These are phyloP conservation scores for Turnix velox DNA, from an alignment of 2,113 vertebrate species.

Conservation along the genomic window DNA sequence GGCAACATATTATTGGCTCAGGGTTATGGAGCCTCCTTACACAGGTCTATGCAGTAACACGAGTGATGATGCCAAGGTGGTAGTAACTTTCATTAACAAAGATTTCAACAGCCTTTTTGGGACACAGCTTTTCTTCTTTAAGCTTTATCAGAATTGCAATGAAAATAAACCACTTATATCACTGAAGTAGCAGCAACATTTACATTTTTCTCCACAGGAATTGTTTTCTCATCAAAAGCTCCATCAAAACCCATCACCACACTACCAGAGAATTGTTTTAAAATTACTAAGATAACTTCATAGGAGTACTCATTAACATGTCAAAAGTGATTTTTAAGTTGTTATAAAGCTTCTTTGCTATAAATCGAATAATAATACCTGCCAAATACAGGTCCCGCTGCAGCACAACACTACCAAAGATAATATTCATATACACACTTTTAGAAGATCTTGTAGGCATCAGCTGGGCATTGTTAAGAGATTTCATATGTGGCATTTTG, in stretches of 20 bases:
- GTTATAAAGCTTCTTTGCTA: background rate
- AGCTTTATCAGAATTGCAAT: background rate
- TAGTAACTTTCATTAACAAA: background rate
- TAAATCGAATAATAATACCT: background rate
- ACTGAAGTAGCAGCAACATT: background rate
- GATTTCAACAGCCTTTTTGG: background rate
- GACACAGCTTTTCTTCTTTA: background rate
- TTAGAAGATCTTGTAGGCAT: background rate
- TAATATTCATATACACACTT: background rate
- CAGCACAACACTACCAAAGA: background rate
- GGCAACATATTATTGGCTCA: rapidly evolving
- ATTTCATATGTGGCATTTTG: background rate
- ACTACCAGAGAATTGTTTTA: background rate
- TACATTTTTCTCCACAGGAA: background rate
- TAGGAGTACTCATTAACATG: background rate
- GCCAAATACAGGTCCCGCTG: background rate
- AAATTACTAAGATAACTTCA: background rate
- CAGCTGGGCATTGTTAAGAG: background rate
- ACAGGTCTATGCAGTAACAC: background rate
- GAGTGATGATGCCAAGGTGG: background rate
- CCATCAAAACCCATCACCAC: constrained; percentile 9
- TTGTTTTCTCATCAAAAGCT: background rate
- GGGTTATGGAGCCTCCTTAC: background rate
- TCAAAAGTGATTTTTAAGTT: background rate
- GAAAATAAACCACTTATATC: background rate